Base-by-base conservation (phyloP, 2,797 vertebrate species). In the Alfaro cultratus region DNA sequence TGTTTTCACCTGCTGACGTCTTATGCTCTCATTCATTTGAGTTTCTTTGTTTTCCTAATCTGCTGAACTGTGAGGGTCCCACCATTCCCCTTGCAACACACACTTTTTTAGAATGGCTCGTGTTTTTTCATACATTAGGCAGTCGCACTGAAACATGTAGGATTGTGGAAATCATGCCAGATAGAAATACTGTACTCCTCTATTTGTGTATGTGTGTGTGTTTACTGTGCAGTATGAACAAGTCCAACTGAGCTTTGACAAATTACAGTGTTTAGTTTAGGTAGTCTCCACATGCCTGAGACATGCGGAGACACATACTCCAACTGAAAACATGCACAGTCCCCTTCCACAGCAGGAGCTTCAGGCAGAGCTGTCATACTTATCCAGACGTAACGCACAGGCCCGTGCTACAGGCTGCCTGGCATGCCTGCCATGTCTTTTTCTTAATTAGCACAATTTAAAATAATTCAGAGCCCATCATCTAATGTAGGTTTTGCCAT, bases 201-300 rank as follows among this genome's bases (percentile, higher is more conserved):
- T 80, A 3, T 57, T 41, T 76, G 36, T 81, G 3, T 16, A 12
- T 10, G 9, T n/a, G 1, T 45, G 23, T 47, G 26, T 68, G 23
- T 75, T 31, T 16, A 31, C 36, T 36, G 60, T 47, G 74, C 57
- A 34, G 67, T 82, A 57, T 77, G 68, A 84, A 57, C 62, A 79
- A 77, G 70, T 86, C 85, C 75, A 76, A 57, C 74, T 70, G 60
- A 83, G 83, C 23, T 73, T 76, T 78, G 62, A 87, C 62, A 76
- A 78, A 86, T 88, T 82, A 81, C 31, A 77, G 75, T 85, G 53
- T 87, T 89, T 77, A 83, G 41, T 10, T 43, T 43, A 80, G 51
- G 73, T 80, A 71, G 74, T 74, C 74, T 84, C 41, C 43, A 76
- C 11, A 29, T 74, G 67, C 68, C 64, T 57, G n/a, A 82, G 26